These are phyloP conservation scores for Pangasianodon gigas DNA, from an alignment of 2,113 vertebrate species.

Conservation along the genomic window DNA sequence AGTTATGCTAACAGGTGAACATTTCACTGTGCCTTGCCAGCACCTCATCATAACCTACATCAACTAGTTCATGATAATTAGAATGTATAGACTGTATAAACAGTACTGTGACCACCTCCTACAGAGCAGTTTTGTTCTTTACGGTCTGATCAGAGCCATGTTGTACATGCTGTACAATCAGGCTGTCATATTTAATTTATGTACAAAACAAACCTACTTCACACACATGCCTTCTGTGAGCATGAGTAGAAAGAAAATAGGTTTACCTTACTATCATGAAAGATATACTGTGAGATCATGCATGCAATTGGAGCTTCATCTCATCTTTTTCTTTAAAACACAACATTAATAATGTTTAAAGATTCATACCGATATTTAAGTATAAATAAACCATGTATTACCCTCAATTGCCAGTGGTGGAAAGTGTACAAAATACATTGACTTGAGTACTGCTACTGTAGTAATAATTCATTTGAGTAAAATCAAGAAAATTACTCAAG, in stretches of 20 bases:
- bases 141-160: background rate
- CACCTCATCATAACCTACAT: background rate
- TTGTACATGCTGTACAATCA: background rate
- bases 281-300: background rate
- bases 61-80: background rate
- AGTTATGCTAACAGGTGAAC: background rate
- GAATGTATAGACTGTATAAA: background rate
- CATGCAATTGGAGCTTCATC: background rate
- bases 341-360: background rate
- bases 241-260: background rate
- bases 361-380: background rate
- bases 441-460: background rate
- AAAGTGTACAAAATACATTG: background rate
- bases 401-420: background rate
- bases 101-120: background rate
- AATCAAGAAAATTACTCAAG: background rate
- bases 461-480: background rate
- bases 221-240: background rate
- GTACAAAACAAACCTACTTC: background rate
- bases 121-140: background rate
- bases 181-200: background rate
- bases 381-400: background rate
- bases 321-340: background rate
- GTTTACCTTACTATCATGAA: background rate
- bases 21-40: background rate